Percentiles rank a stretch among this genome's conserved stretches.
phyloP scores from a whole-genome alignment of 2,113 vertebrate species.

The Pleuronectes platessa region DNA sequence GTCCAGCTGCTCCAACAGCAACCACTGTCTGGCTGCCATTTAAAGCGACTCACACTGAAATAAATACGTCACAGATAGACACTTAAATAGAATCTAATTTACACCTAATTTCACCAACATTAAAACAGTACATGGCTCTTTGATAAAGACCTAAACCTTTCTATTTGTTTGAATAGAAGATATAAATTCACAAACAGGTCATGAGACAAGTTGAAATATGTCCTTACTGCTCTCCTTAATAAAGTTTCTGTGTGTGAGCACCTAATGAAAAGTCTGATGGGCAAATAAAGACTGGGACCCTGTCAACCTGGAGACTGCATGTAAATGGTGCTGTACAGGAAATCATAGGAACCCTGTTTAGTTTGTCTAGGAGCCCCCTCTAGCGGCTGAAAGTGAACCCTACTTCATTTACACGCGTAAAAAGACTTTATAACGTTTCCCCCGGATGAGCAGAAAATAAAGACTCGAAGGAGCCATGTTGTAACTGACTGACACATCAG shows the following conservation, averaged over 20 bases:
- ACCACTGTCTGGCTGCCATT: neutral
- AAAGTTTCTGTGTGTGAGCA: neutral
- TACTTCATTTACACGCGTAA: neutral
- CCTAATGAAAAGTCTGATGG: neutral
- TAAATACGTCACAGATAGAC: neutral
- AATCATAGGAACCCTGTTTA: neutral
- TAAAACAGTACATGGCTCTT: fast-evolving
- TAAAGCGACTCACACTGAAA: fast-evolving
- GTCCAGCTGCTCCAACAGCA: conserved; percentile 14
- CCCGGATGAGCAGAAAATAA: too few species aligned
- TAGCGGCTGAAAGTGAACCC: neutral
- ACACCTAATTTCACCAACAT: neutral
- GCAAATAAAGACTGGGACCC: neutral
- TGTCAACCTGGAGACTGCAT: conserved; percentile 1
- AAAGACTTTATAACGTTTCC: neutral
- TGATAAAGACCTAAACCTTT: neutral
- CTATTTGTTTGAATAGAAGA: neutral
- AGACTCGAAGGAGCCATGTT: too few species aligned
- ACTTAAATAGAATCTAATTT: neutral
- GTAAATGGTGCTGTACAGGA: neutral
- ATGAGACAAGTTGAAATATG: neutral
- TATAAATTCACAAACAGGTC: neutral
- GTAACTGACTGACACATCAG: too few species aligned
- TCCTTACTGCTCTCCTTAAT: neutral
- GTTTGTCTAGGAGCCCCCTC: conserved; percentile 41